Percentiles rank a stretch among this genome's conserved stretches.
Conservation (phyloP, 2,797 vertebrate genomes). For the Typhlichthys subterraneus region DNA sequence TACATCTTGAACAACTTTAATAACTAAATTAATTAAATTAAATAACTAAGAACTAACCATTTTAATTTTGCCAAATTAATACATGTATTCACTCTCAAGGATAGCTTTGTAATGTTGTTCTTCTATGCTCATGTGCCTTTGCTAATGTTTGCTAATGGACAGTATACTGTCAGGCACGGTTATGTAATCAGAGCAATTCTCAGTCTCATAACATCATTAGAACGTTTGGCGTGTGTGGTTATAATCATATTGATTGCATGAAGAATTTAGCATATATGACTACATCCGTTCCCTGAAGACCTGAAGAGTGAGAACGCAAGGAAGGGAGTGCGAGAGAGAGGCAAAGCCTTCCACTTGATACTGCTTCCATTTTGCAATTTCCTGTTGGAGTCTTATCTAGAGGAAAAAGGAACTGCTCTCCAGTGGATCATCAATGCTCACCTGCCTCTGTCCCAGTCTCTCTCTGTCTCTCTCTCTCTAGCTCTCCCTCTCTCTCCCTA, state of each 20-base stretch:
- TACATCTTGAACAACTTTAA: too few relatives aligned
- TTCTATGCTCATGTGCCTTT: background rate
- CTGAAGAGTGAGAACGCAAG: constrained; percentile 11
- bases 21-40: too few relatives aligned
- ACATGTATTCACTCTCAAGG: too few relatives aligned
- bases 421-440: constrained; percentile 49
- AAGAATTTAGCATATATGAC: constrained; percentile 16
- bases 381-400: constrained; percentile 67
- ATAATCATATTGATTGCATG: constrained; percentile 39
- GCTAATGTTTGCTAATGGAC: background rate
- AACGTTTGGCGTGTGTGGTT: constrained; percentile 28
- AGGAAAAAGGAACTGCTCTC: constrained; percentile 56
- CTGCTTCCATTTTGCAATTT: constrained; percentile 65
- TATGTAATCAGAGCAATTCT: constrained; percentile 44
- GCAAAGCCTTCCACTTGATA: constrained; percentile 2
- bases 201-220: constrained; percentile 31
- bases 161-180: constrained; percentile 4
- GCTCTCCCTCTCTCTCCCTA: background rate
- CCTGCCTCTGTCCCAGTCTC: constrained; percentile 33
- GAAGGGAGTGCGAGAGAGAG: background rate
- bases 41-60: too few relatives aligned
- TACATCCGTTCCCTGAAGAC: constrained; percentile 14
- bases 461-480: constrained; percentile 7
- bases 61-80: too few relatives aligned
- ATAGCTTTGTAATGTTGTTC: background rate